Percentiles rank a stretch among this genome's conserved stretches.
Conservation (phyloP, 2,888 invertebrate species). For the Melolontha melolontha region DNA sequence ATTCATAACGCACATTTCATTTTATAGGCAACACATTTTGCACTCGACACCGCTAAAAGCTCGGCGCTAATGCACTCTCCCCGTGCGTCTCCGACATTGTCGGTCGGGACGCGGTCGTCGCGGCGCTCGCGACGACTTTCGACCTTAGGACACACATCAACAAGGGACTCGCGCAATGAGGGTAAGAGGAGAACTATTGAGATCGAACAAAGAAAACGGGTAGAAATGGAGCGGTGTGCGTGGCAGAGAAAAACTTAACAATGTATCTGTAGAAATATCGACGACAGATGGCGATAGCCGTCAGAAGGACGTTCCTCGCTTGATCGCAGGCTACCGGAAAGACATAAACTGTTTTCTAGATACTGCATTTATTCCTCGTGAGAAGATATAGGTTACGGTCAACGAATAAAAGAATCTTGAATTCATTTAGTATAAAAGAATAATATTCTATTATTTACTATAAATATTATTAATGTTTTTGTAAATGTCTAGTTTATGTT, state of each 20-base stretch:
- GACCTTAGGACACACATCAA: background rate
- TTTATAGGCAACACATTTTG: slow-evolving; percentile 57
- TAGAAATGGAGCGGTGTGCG: slow-evolving; percentile 9
- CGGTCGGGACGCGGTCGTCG: background rate
- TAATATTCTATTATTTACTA: too few species aligned
- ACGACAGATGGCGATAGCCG: slow-evolving; percentile 38
- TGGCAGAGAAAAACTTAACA: slow-evolving; percentile 19
- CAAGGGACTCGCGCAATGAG: background rate
- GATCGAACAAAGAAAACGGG: slow-evolving; percentile 18
- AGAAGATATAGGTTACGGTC: slow-evolving; percentile 17
- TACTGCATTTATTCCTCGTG: slow-evolving; percentile 25
- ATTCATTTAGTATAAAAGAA: background rate
- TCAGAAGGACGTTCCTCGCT: slow-evolving; percentile 31
- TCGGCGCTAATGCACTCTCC: slow-evolving; percentile 58
- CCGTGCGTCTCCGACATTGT: slow-evolving; percentile 47
- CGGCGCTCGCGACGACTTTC: slow-evolving; percentile 13
- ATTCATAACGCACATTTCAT: slow-evolving; percentile 56
- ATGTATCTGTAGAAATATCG: slow-evolving; percentile 34
- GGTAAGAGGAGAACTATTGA: slow-evolving; percentile 7
- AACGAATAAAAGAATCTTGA: slow-evolving; percentile 3
- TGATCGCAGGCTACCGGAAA: slow-evolving; percentile 14
- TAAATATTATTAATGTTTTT: too few species aligned
- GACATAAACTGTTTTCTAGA: slow-evolving; percentile 21
- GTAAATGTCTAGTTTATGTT: too few species aligned
- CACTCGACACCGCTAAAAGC: slow-evolving; percentile 59